Evolutionary conservation across 2,113 vertebrate species (phyloP).

Genomic region (Ceyx margarethae): DNA sequence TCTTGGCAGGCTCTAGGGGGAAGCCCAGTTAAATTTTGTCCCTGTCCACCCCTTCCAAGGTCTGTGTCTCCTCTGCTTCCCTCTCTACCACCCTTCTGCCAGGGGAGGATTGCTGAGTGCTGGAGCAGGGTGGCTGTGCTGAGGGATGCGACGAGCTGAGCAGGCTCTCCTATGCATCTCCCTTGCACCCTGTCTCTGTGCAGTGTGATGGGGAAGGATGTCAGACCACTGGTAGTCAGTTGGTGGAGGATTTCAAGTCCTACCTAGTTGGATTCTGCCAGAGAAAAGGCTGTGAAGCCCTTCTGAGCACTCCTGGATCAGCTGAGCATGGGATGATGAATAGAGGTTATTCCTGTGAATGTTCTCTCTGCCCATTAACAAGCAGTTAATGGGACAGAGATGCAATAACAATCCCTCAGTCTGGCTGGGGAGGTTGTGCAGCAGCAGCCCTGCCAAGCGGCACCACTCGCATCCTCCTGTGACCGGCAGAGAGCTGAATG

Average conservation of each 20-base stretch:
- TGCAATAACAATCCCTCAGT: constrained; percentile 6
- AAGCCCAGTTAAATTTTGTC: background rate
- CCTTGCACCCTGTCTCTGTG: background rate
- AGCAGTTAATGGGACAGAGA: constrained; percentile 10
- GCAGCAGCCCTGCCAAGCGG: background rate
- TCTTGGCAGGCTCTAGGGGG: background rate
- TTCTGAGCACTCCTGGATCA: background rate
- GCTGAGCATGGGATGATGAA: background rate
- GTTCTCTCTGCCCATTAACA: constrained; percentile 14
- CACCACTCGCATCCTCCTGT: background rate
- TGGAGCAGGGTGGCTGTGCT: background rate
- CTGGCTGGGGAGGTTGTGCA: background rate
- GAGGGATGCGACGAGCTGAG: rapidly evolving
- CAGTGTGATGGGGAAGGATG: background rate
- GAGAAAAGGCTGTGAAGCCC: background rate
- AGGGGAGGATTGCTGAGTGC: background rate
- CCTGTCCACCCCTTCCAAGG: background rate
- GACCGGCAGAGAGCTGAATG: background rate
- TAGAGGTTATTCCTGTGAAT: constrained; percentile 35
- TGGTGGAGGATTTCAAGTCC: background rate
- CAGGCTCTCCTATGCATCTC: background rate
- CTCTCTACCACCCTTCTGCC: background rate
- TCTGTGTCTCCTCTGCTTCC: background rate
- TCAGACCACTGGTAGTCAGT: background rate
- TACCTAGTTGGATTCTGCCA: background rate